Conservation (phyloP, 2,888 invertebrate species). For the Nesidiocoris tenuis region DNA sequence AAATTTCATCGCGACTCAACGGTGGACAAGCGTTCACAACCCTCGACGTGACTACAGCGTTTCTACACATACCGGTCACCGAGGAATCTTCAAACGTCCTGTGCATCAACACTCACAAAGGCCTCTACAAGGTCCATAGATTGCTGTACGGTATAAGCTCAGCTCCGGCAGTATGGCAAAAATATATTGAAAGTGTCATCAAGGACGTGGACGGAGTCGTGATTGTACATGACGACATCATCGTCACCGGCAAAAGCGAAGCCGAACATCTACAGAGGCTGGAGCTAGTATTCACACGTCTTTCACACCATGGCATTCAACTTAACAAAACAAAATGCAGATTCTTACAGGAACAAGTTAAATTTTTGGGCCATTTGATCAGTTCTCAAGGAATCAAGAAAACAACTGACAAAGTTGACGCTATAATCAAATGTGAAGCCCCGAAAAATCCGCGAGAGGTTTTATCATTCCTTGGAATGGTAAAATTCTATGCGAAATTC, state of each 20-base stretch:
- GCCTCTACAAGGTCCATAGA: slow-evolving; percentile 9
- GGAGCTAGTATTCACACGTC: slow-evolving; percentile 8
- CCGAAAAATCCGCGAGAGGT: neutral
- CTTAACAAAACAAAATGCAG: slow-evolving; percentile 14
- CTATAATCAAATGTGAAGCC: slow-evolving; percentile 6
- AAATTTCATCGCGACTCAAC: neutral
- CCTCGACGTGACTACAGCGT: slow-evolving; percentile 2
- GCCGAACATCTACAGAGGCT: slow-evolving; percentile 1
- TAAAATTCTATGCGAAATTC: slow-evolving; percentile 25
- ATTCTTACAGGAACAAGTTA: slow-evolving; percentile 12
- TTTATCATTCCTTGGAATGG: slow-evolving; percentile 27
- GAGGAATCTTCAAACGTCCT: slow-evolving; percentile 51
- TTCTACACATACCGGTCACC: slow-evolving; percentile 15
- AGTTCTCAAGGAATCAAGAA: slow-evolving; percentile 1
- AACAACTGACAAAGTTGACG: slow-evolving; percentile 12
- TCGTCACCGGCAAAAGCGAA: slow-evolving; percentile 10
- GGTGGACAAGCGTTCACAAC: neutral
- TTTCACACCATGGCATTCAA: neutral
- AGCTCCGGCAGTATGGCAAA: slow-evolving; percentile 13
- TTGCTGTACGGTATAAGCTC: neutral
- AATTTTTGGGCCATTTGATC: slow-evolving; percentile 10
- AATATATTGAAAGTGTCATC: slow-evolving; percentile 50
- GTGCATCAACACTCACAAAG: slow-evolving; percentile 51
- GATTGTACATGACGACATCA: slow-evolving; percentile 30
- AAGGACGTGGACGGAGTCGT: slow-evolving; percentile 15